These are phyloP conservation scores for Epirrita christyi DNA, from an alignment of 2,888 invertebrate genomes.

Conservation along the genomic window DNA sequence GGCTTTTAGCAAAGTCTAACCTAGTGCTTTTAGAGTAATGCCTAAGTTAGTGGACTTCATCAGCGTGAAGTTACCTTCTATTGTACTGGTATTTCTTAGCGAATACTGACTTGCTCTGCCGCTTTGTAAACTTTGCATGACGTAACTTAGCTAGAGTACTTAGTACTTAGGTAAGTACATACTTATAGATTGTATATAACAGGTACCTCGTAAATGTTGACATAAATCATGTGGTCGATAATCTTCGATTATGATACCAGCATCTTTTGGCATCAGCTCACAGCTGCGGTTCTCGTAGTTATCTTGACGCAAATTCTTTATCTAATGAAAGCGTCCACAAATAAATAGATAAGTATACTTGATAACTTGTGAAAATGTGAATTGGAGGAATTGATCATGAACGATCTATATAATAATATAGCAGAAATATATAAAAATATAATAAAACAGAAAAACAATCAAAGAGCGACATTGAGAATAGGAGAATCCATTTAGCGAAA, in stretches of 20 bases:
- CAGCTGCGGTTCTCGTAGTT: too few relatives aligned
- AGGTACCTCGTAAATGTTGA: not conserved
- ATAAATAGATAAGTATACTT: too few relatives aligned
- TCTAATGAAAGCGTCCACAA: too few relatives aligned
- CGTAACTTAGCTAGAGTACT: constrained; percentile 19
- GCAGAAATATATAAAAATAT: too few relatives aligned
- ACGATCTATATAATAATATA: too few relatives aligned
- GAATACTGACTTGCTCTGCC: constrained; percentile 19
- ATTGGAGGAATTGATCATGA: too few relatives aligned
- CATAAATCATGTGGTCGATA: not conserved
- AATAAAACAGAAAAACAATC: too few relatives aligned
- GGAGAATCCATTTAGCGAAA: not conserved
- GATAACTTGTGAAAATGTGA: too few relatives aligned
- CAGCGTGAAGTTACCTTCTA: constrained; percentile 27
- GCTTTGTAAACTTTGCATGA: constrained; percentile 28
- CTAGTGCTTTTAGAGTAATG: constrained; percentile 21
- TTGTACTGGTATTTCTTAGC: constrained; percentile 28
- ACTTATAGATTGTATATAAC: not conserved
- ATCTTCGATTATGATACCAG: not conserved
- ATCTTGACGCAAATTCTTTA: too few relatives aligned
- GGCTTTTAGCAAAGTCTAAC: constrained; percentile 16
- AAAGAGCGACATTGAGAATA: too few relatives aligned
- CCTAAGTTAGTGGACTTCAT: constrained; percentile 22
- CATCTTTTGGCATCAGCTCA: too few relatives aligned
- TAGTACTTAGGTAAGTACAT: not conserved